Percentiles rank a stretch among this genome's conserved stretches.
Conservation (phyloP, 2,113 vertebrate genomes). For the Microtus pennsylvanicus region DNA sequence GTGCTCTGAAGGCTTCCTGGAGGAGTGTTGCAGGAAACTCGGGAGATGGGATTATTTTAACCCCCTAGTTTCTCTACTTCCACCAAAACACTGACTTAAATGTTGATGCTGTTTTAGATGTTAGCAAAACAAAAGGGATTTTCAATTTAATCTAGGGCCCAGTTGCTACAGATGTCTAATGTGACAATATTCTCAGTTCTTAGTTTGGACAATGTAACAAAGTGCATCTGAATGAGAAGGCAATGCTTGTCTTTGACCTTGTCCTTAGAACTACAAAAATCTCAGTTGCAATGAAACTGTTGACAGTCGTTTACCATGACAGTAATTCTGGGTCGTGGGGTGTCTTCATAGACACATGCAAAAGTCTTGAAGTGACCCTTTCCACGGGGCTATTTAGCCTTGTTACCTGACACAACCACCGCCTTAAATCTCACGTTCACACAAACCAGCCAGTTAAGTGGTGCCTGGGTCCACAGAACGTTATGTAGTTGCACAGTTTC, state of each 20-base stretch:
- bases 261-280: constrained; percentile 37
- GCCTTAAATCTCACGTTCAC: not conserved
- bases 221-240: constrained; percentile 26
- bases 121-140: constrained; percentile 9
- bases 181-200: constrained; percentile 21
- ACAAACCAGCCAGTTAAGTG: constrained; percentile 25
- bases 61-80: not conserved
- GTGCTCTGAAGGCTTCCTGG: not conserved
- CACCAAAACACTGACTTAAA: not conserved
- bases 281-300: not conserved
- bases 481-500: constrained; percentile 41
- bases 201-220: constrained; percentile 19
- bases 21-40: not conserved
- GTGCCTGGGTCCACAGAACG: not conserved
- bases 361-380: constrained; percentile 10
- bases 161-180: not conserved
- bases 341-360: not conserved
- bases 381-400: not conserved
- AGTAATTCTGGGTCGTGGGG: not conserved
- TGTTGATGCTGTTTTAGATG: not conserved
- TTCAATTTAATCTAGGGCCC: constrained; percentile 38
- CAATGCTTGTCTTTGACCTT: not conserved
- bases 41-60: not conserved
- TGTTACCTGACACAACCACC: not conserved
- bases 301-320: not conserved